Percentiles rank a stretch among this genome's conserved stretches.
Evolutionary conservation across 2,888 invertebrate genomes (phyloP).

Genomic region (Arge pagana): DNA sequence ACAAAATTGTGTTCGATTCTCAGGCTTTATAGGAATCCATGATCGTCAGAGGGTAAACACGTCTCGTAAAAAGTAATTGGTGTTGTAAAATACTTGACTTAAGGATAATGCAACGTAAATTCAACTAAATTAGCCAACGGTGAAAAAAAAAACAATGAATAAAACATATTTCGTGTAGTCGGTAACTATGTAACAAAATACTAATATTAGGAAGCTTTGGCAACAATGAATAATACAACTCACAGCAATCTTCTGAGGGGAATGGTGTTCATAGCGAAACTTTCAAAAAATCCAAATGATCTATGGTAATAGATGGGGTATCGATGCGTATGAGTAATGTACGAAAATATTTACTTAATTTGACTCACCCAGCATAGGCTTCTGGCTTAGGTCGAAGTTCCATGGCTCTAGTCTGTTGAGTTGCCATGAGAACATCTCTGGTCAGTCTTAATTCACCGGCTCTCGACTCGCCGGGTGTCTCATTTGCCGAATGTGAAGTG

Average conservation of each 20-base stretch:
- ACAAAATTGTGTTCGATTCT: too few species aligned
- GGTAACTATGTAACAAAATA: too few species aligned
- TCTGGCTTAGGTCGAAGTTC: conserved; percentile 71
- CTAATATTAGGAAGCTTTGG: too few species aligned
- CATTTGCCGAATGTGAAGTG: conserved; percentile 33
- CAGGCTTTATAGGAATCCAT: too few species aligned
- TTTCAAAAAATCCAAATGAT: background rate
- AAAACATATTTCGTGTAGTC: background rate
- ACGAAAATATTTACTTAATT: conserved; percentile 6
- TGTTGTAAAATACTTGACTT: too few species aligned
- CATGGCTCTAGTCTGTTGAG: conserved; percentile 70
- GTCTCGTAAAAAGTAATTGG: too few species aligned
- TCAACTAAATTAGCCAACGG: too few species aligned
- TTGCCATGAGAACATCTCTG: conserved; percentile 78
- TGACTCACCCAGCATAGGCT: conserved; percentile 67
- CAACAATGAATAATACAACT: too few species aligned
- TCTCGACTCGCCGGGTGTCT: conserved; percentile 57
- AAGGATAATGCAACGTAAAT: too few species aligned
- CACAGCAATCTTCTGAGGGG: background rate
- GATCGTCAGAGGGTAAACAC: too few species aligned
- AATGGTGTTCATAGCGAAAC: background rate
- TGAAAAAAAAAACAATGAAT: background rate
- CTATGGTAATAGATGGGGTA: background rate
- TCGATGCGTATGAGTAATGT: background rate
- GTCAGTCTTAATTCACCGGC: conserved; percentile 68